Conservation (phyloP, 2,113 vertebrate genomes). For the Chlamydotis undulata region DNA sequence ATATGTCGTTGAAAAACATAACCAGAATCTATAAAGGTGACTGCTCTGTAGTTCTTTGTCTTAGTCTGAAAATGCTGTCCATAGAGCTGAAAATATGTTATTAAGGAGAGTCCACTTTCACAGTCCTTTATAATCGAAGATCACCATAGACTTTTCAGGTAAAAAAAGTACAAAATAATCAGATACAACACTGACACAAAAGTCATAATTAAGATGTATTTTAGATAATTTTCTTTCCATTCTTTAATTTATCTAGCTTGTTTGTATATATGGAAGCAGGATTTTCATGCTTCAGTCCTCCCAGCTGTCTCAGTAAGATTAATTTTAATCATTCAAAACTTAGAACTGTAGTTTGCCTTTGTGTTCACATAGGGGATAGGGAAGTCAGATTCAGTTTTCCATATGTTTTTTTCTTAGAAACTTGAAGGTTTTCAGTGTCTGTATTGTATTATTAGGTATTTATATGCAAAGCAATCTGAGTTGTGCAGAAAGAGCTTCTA, state of each 20-base stretch:
- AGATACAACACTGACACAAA: neutral
- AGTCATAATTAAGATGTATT: neutral
- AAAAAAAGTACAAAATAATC: neutral
- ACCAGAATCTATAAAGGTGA: neutral
- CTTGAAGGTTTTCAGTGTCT: neutral
- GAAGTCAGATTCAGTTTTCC: neutral
- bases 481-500: neutral
- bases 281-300: neutral
- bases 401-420: neutral
- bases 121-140: neutral
- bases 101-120: neutral
- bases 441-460: neutral
- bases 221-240: neutral
- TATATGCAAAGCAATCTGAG: neutral
- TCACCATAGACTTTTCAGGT: neutral
- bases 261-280: fast-evolving
- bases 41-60: neutral
- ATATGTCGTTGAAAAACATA: neutral
- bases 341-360: neutral
- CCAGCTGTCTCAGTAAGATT: neutral
- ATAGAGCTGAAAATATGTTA: neutral
- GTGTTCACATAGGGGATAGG: neutral
- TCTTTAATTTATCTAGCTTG: neutral
- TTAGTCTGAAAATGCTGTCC: neutral
- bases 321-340: neutral